Conservation (phyloP, 1,140 invertebrate species). For the Zaprionus camerounensis region DNA sequence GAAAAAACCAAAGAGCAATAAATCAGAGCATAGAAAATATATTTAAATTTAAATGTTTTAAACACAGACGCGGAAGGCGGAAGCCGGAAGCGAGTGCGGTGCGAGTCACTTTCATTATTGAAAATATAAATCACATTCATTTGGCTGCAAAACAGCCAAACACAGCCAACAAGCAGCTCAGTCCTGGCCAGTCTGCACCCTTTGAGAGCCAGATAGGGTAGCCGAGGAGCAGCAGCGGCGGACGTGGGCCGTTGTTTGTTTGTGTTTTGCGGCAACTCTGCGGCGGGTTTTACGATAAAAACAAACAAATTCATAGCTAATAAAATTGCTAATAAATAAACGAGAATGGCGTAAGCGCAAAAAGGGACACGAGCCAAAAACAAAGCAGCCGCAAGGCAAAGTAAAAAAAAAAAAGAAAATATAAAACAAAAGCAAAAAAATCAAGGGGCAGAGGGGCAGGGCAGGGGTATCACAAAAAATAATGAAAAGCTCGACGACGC, state of each 20-base stretch:
- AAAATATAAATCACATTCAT: conserved; percentile 82
- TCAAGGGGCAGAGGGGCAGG: conserved; percentile 4
- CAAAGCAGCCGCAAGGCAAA: conserved; percentile 74
- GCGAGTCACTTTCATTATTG: conserved; percentile 81
- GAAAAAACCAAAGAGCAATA: conserved; percentile 52
- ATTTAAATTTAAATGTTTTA: conserved; percentile 82
- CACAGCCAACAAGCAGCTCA: conserved; percentile 21
- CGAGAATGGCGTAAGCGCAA: conserved; percentile 79
- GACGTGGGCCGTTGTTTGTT: conserved; percentile 14
- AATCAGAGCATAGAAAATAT: conserved; percentile 81
- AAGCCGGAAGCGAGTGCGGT: conserved; percentile 43
- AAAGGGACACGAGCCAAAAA: conserved; percentile 76
- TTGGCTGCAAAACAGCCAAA: conserved; percentile 60
- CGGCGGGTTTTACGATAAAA: conserved; percentile 72
- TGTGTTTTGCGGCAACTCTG: conserved; percentile 54
- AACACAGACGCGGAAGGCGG: conserved; percentile 34
- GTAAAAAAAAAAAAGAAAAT: conserved; percentile 29
- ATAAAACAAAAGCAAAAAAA: conserved; percentile 24
- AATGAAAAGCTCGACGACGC: conserved; percentile 68
- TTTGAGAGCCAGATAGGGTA: conserved; percentile 41
- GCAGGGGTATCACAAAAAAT: conserved; percentile 35
- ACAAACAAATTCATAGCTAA: conserved; percentile 83
- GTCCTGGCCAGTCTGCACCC: conserved; percentile 38
- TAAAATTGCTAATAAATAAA: conserved; percentile 83
- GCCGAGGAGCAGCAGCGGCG: background rate